phyloP scores from a whole-genome alignment of 2,888 invertebrate genomes.

The Agrochola lota region DNA sequence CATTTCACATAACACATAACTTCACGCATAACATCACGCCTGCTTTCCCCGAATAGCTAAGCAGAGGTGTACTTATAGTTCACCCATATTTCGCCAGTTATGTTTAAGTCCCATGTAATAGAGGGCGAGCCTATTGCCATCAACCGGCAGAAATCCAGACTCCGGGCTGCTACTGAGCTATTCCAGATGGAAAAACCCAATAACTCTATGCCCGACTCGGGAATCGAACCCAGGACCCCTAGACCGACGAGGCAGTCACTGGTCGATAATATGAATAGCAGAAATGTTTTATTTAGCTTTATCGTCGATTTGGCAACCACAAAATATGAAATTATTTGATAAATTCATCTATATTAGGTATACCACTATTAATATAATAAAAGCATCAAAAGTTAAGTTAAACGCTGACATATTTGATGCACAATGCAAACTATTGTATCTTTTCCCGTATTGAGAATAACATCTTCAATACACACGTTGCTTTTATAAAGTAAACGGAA shows the following conservation, averaged over 20 bases:
- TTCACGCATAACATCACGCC: too few relatives aligned
- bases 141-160: too few relatives aligned
- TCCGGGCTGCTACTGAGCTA: too few relatives aligned
- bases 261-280: not conserved
- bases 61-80: too few relatives aligned
- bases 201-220: too few relatives aligned
- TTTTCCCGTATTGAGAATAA: slow-evolving; percentile 58
- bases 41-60: too few relatives aligned
- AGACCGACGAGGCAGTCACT: not conserved
- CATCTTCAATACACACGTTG: slow-evolving; percentile 70
- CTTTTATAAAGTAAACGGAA: slow-evolving; percentile 80
- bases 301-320: not conserved
- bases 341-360: not conserved
- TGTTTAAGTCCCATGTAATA: too few relatives aligned
- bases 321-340: not conserved
- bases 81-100: too few relatives aligned
- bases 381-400: slow-evolving; percentile 42
- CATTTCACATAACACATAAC: not conserved
- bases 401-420: slow-evolving; percentile 56
- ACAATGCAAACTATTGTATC: slow-evolving; percentile 61
- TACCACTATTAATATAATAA: slow-evolving; percentile 21
- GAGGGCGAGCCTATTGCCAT: too few relatives aligned
- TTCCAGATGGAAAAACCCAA: too few relatives aligned
- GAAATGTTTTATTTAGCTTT: not conserved
- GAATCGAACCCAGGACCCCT: too few relatives aligned